These are phyloP conservation scores for Pempheris klunzingeri DNA, from an alignment of 2,797 vertebrate genomes.

Conservation along the genomic window DNA sequence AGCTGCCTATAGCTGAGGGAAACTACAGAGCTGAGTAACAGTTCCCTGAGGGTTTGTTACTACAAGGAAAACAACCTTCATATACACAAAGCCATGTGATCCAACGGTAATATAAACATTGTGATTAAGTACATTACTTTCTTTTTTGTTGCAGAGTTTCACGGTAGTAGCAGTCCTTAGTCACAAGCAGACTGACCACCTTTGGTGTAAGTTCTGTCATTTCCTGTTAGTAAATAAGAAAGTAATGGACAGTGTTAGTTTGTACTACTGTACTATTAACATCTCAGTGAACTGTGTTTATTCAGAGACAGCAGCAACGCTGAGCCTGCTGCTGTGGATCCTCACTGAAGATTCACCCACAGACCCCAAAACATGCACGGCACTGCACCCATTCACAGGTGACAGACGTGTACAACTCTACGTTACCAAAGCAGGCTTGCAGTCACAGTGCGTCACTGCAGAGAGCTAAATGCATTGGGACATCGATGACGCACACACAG, in stretches of 20 bases:
- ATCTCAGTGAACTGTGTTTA: not conserved
- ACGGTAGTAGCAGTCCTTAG: not conserved
- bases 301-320: not conserved
- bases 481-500: constrained; percentile 69
- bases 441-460: constrained; percentile 64
- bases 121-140: too few relatives aligned
- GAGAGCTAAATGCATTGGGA: constrained; percentile 47
- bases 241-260: not conserved
- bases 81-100: not conserved
- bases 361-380: not conserved
- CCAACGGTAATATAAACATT: not conserved
- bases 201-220: not conserved
- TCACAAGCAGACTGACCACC: not conserved
- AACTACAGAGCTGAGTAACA: not conserved
- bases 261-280: not conserved
- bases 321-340: not conserved
- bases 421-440: constrained; percentile 27
- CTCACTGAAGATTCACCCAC: not conserved
- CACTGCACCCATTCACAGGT: constrained; percentile 9
- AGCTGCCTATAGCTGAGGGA: not conserved
- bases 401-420: constrained; percentile 38
- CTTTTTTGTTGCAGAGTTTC: too few relatives aligned
- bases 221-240: not conserved
- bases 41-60: not conserved
- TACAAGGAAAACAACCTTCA: not conserved